Percentiles rank a stretch among this genome's conserved stretches.
Evolutionary conservation across 1,140 invertebrate genomes (phyloP).

Genomic region (Papilio dardanus): DNA sequence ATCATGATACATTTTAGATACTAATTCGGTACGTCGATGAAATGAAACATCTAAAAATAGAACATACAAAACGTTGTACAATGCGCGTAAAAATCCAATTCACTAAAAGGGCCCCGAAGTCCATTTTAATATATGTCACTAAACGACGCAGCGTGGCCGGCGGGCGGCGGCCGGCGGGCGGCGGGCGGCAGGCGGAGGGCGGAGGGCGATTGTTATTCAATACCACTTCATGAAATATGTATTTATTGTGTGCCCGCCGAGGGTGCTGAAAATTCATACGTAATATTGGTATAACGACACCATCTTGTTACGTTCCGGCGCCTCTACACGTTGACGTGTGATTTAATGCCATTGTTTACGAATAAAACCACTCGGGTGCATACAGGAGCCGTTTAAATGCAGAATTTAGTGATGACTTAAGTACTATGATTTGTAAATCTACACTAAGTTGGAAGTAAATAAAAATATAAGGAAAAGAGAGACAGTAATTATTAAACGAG

Average conservation of each 20-base stretch:
- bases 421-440: too few species aligned
- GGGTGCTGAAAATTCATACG: slow-evolving; percentile 58
- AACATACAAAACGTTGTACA: slow-evolving; percentile 34
- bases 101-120: slow-evolving; percentile 57
- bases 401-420: too few species aligned
- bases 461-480: too few species aligned
- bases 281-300: slow-evolving; percentile 47
- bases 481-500: too few species aligned
- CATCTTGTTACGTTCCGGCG: slow-evolving; percentile 24
- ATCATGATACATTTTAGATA: neutral
- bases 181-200: slow-evolving; percentile 41
- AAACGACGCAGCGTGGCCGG: slow-evolving; percentile 41
- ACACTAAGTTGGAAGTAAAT: too few species aligned
- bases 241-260: slow-evolving; percentile 55
- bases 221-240: slow-evolving; percentile 73
- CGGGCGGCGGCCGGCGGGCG: slow-evolving; percentile 39
- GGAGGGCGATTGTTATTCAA: slow-evolving; percentile 65
- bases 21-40: neutral
- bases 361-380: neutral
- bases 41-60: slow-evolving; percentile 40
- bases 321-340: neutral
- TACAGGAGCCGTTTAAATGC: too few species aligned
- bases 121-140: slow-evolving; percentile 70
- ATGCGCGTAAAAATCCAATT: slow-evolving; percentile 62
- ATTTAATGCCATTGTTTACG: neutral